Conservation (phyloP, 1,140 invertebrate genomes). For the Aplysia californica region DNA sequence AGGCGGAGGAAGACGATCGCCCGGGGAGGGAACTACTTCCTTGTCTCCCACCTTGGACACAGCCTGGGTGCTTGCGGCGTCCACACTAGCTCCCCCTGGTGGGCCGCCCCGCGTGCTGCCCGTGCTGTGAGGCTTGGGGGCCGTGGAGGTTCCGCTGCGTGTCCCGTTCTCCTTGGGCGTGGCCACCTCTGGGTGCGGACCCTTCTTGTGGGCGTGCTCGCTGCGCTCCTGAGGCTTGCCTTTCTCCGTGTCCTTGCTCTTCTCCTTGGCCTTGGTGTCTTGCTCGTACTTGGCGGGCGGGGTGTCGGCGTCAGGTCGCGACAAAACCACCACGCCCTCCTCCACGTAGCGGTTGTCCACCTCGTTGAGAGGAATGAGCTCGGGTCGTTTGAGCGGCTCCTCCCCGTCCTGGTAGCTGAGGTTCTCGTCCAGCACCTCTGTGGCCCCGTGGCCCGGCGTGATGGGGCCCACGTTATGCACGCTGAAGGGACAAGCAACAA, state of each 20-base stretch:
- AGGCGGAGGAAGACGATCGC: slow-evolving; percentile 24
- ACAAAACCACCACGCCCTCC: slow-evolving; percentile 48
- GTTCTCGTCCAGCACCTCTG: slow-evolving; percentile 63
- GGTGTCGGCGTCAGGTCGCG: slow-evolving; percentile 40
- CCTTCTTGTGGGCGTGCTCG: slow-evolving; percentile 17
- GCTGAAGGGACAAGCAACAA: slow-evolving; percentile 33
- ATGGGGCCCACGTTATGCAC: slow-evolving; percentile 46
- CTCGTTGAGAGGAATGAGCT: slow-evolving; percentile 41
- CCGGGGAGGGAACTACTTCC: slow-evolving; percentile 7
- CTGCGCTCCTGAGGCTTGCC: slow-evolving; percentile 7
- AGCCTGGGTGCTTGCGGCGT: neutral
- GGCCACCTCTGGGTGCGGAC: neutral
- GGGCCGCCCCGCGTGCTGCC: too few species aligned
- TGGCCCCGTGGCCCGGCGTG: slow-evolving; percentile 55
- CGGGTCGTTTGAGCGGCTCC: slow-evolving; percentile 49
- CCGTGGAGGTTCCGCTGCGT: neutral
- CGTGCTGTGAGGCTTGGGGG: too few species aligned
- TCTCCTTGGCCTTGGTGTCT: slow-evolving; percentile 44
- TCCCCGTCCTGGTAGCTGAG: slow-evolving; percentile 57
- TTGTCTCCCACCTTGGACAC: slow-evolving; percentile 1
- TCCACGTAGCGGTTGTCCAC: slow-evolving; percentile 58
- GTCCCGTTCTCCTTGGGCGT: slow-evolving; percentile 11
- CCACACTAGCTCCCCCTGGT: slow-evolving; percentile 5
- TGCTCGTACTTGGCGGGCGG: slow-evolving; percentile 54
- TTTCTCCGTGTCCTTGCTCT: slow-evolving; percentile 24